Evolutionary conservation across 2,888 invertebrate species (phyloP).

Genomic region (Chloromyia formosa): DNA sequence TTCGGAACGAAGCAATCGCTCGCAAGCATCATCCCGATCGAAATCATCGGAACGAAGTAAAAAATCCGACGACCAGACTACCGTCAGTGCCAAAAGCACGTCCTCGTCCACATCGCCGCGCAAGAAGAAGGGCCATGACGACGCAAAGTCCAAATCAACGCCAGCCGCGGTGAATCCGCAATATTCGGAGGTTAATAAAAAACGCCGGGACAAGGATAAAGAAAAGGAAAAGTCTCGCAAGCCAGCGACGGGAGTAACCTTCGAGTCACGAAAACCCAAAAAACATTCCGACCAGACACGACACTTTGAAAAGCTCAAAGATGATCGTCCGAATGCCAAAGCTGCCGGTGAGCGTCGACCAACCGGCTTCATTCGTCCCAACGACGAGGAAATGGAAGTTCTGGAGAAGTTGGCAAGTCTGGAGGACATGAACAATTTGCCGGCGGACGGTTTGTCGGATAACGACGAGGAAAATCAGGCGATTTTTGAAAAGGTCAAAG

Average conservation of each 20-base stretch:
- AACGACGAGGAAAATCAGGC: conserved; percentile 49
- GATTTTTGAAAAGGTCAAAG: conserved; percentile 34
- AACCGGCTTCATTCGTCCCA: conserved; percentile 38
- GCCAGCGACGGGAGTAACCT: background rate
- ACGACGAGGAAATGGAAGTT: conserved; percentile 37
- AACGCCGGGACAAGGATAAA: conserved; percentile 16
- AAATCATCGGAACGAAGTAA: conserved; percentile 26
- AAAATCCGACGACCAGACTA: conserved; percentile 17
- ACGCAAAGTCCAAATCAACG: conserved; percentile 22
- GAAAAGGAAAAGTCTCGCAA: background rate
- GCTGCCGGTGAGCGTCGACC: conserved; percentile 36
- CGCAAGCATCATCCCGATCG: conserved; percentile 14
- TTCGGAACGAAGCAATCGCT: conserved; percentile 22
- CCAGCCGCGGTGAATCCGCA: conserved; percentile 26
- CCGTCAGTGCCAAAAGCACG: background rate
- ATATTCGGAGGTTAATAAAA: conserved; percentile 37
- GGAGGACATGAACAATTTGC: background rate
- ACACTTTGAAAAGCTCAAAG: conserved; percentile 40
- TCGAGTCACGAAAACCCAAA: conserved; percentile 16
- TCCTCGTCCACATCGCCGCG: conserved; percentile 10
- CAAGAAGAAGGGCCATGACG: conserved; percentile 23
- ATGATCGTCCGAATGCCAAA: conserved; percentile 14
- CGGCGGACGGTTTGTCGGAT: conserved; percentile 43
- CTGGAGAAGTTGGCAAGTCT: background rate
- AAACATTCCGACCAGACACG: conserved; percentile 25